Conservation (phyloP, 2,797 vertebrate species). For the Bucorvus abyssinicus region DNA sequence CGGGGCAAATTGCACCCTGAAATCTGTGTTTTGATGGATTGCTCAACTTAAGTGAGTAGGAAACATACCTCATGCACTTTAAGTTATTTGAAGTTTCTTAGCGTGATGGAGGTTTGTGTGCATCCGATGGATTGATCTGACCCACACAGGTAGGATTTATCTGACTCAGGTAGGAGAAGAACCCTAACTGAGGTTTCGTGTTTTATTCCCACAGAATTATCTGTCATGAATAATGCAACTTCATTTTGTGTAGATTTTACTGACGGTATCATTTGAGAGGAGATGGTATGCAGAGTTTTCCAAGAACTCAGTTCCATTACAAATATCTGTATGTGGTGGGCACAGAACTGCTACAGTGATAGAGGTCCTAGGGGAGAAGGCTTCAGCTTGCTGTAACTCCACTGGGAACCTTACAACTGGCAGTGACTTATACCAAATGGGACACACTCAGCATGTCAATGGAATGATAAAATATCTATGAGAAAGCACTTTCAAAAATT, state of each 20-base stretch:
- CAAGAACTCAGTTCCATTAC: neutral
- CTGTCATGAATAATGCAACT: neutral
- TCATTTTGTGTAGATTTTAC: neutral
- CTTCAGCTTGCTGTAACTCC: neutral
- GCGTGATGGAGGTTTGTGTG: neutral
- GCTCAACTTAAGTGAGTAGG: neutral
- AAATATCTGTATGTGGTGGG: neutral
- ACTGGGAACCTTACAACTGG: neutral
- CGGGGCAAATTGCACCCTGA: neutral
- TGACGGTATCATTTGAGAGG: neutral
- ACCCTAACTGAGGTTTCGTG: neutral
- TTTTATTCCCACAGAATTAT: neutral
- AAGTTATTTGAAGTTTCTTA: neutral
- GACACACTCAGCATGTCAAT: neutral
- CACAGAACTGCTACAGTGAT: neutral
- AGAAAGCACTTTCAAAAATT: neutral
- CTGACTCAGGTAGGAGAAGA: neutral
- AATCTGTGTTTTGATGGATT: neutral
- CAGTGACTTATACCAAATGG: neutral
- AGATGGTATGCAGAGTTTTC: neutral
- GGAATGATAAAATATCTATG: neutral
- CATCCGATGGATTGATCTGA: neutral
- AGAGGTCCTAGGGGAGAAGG: neutral
- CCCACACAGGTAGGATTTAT: too few relatives aligned
- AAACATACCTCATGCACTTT: neutral